Evolutionary conservation across 2,888 invertebrate genomes (phyloP), one percentile per base, ranked within the genome.

Genomic region (Odontomyia ornata): DNA sequence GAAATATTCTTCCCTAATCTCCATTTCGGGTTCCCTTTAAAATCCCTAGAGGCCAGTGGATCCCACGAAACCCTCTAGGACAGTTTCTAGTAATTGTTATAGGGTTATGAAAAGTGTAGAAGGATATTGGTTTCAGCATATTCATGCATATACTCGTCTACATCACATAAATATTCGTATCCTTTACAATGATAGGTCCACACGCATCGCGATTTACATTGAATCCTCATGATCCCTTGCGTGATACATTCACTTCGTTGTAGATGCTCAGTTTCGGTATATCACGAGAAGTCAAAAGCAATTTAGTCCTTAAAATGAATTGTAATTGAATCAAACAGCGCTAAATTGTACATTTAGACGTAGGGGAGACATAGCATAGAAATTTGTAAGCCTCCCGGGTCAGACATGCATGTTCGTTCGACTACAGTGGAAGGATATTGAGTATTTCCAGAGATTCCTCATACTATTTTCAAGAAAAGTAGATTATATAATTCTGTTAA

Each of bases 241-340:
- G 60, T 30, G 73, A 73, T 73, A 21, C 43, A 60, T 73, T 75
- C 64, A 64, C 27, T 72, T 72, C 3, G 21, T 75, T 64, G 36
- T 36, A 28, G 75, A 28, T 64, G 75, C 64, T 64, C 64, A 28
- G 64, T 64, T 75, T 47, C 75, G 64, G 46, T 46, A 62, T 43
- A 64, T 75, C 75, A 64, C 60, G 64, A 75, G 36, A 75, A 76
- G 76, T 76, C 76, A 76, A 67, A 76, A 76, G 65, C 76, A 76
- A 76, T 76, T 76, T 76, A 67, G 76, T 65, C 56, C 76, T 64
- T 30, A 65, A 76, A 76, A 76, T 76, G 76, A 64, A 76, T 76
- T 76, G 65, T 76, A 76, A 76, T 76, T 76, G 76, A 76, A 76
- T 76, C 76, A 76, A 76, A 65, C 67, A 67, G 76, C 65, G 76